Percentiles rank a stretch among this genome's conserved stretches.
These are phyloP conservation scores for Boleophthalmus pectinirostris DNA, from an alignment of 2,113 vertebrate species.

Conservation along the genomic window DNA sequence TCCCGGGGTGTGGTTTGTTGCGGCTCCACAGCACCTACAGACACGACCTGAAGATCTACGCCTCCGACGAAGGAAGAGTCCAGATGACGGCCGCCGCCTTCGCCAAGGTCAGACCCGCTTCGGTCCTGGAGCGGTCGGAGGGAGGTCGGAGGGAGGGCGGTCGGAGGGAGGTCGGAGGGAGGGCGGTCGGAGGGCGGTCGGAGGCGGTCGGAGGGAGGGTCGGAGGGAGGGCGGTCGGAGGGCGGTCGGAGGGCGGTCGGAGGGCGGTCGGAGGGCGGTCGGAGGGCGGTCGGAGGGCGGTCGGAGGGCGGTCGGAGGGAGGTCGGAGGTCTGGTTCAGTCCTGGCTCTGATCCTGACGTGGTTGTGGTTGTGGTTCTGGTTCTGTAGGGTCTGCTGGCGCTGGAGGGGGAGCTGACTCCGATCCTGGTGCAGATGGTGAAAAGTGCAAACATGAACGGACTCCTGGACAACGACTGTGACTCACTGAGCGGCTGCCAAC, in stretches of 20 bases:
- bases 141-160: too few relatives aligned
- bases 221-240: too few relatives aligned
- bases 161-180: too few relatives aligned
- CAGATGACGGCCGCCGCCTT: constrained; percentile 99
- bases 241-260: too few relatives aligned
- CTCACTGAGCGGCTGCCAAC: constrained; percentile 94
- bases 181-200: too few relatives aligned
- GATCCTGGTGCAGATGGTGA: constrained; percentile 99
- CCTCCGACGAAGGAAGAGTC: constrained; percentile 95
- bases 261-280: too few relatives aligned
- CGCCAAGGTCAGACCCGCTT: constrained; percentile 84
- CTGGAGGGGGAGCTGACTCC: constrained; percentile 96
- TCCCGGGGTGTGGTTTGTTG: constrained; percentile 94
- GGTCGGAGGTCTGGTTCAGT: too few relatives aligned
- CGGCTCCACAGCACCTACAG: constrained; percentile 96
- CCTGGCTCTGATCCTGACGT: background rate
- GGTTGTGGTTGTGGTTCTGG: background rate
- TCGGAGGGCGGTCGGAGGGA: too few relatives aligned
- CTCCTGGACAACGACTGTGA: constrained; percentile 96
- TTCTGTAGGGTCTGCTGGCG: constrained; percentile 88
- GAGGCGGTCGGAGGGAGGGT: too few relatives aligned
- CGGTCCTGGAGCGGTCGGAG: too few relatives aligned
- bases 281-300: too few relatives aligned
- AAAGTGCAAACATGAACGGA: constrained; percentile 99
- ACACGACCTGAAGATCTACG: constrained; percentile 98